phyloP scores from a whole-genome alignment of 2,888 invertebrate species.

The Oscheius onirici region DNA sequence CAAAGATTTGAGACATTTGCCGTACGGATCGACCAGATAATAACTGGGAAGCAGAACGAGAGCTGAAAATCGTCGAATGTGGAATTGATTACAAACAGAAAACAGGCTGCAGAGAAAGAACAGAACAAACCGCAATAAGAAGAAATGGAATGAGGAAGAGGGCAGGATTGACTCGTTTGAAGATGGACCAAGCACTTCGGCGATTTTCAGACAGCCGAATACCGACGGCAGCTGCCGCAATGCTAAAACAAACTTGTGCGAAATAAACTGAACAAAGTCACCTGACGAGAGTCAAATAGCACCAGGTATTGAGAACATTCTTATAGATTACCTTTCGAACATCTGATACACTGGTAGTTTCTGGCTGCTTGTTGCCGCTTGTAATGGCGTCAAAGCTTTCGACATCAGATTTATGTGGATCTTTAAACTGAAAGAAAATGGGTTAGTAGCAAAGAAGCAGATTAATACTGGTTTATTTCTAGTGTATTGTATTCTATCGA shows the following conservation, averaged over 20 bases:
- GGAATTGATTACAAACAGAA: too few species aligned
- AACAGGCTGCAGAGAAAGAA: too few species aligned
- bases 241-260: background rate
- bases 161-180: constrained; percentile 14
- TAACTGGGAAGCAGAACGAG: background rate
- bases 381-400: background rate
- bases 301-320: background rate
- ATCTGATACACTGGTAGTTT: background rate
- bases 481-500: background rate
- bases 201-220: background rate
- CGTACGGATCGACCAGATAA: constrained; percentile 9
- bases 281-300: constrained; percentile 1
- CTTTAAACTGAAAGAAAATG: background rate
- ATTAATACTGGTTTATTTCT: background rate
- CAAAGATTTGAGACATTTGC: background rate
- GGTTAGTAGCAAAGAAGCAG: background rate
- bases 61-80: too few species aligned
- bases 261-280: background rate
- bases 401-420: background rate
- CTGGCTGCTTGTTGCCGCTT: background rate
- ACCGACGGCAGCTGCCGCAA: background rate
- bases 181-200: background rate
- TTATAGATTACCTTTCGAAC: background rate
- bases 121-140: background rate
- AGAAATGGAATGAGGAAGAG: constrained; percentile 11